Conservation (phyloP, 2,797 vertebrate species). For the Rhinella marina region DNA sequence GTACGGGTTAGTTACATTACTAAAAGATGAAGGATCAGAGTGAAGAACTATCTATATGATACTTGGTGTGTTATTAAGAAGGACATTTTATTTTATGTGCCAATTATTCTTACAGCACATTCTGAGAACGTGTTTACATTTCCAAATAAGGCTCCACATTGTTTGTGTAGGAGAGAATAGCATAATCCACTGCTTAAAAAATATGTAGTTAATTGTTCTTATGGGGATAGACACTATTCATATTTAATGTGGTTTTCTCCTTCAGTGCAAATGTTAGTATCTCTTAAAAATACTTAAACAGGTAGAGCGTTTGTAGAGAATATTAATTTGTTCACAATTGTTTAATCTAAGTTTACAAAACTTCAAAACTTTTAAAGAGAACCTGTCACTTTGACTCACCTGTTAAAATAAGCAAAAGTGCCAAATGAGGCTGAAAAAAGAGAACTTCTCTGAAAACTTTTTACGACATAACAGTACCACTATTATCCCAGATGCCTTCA, state of each 20-base stretch:
- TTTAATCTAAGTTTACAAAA: neutral
- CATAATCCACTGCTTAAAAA: slow-evolving; percentile 7
- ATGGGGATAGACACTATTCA: slow-evolving; percentile 13
- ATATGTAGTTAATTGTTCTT: slow-evolving; percentile 13
- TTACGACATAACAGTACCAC: too few species aligned
- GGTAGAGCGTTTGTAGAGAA: neutral
- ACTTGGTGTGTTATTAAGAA: neutral
- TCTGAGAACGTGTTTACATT: neutral
- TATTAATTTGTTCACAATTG: neutral
- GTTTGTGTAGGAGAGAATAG: neutral
- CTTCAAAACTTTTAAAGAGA: neutral
- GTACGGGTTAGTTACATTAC: too few species aligned
- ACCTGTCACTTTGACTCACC: neutral
- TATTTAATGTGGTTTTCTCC: slow-evolving; percentile 30
- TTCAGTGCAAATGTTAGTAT: slow-evolving; percentile 30
- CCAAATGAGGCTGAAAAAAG: too few species aligned
- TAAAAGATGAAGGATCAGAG: too few species aligned
- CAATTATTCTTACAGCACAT: neutral
- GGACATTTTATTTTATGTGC: neutral
- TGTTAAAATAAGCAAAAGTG: neutral
- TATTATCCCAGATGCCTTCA: too few species aligned
- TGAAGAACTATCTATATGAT: too few species aligned
- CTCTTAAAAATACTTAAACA: slow-evolving; percentile 20
- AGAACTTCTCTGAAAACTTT: too few species aligned
- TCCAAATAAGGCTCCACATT: neutral